Evolutionary conservation across 2,113 vertebrate genomes (phyloP), one percentile per base, ranked within the genome.

Genomic region (Actenoides hombroni): DNA sequence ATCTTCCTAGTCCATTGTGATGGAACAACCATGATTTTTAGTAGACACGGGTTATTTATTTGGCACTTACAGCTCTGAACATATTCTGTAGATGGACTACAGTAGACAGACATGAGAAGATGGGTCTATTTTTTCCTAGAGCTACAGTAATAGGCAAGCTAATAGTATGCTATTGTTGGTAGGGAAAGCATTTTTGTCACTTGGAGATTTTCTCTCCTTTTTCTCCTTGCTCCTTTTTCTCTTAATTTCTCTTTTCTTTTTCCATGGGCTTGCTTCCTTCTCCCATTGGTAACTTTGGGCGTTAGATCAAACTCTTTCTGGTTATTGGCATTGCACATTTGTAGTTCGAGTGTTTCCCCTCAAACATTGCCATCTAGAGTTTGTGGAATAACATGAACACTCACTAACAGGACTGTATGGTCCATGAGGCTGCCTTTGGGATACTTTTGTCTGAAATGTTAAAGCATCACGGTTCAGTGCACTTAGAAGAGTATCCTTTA

Each of bases 301-400:
- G 31, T 49, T 49, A 85, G 51, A 71, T 28, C 11, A 48, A 84
- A 71, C 8, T 65, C 35, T 26, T 90, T 39, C 29, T 83, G 21
- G 35, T 80, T 71, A 37, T 23, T 53, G 49, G 25, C n/a, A 20
- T 13, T 15, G 26, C 35, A 13, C 4, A 1, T 63, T 42, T 65
- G 33, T 75, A 48, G 71, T 65, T 93, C 57, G 25, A 53, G 78
- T 39, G 26, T 86, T 94, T 84, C 37, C 56, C 81, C 53, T 92
- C 79, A 80, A 68, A 92, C 31, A 78, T 70, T 92, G 94, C 87
- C 84, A 92, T 73, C 75, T 91, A 87, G 78, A 79, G 78, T 76
- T 82, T 44, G 11, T 87, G 63, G 33, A 74, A 19, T 61, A 48
- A 35, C 28, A 68, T 7, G 13, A 90, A 49, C 6, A 5, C 57